Base-by-base conservation (phyloP, 2,797 vertebrate genomes). In the Enteromius unitaeniatus region DNA sequence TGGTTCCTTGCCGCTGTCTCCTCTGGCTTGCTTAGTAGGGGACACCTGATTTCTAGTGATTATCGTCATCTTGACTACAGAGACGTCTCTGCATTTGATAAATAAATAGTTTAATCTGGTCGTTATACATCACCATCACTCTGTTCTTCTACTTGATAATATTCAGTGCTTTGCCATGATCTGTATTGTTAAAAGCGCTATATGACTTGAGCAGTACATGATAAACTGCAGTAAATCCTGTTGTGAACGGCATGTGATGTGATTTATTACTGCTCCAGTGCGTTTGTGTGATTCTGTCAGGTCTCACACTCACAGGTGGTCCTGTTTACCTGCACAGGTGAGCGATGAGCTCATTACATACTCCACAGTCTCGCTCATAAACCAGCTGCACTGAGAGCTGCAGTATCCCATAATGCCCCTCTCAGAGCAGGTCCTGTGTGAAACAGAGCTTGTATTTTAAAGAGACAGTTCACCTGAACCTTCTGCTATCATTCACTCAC, bases 251-350 rank as follows among this genome's bases (percentile, higher is more conserved):
- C 15, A 31, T 28, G 14, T 65, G 14, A 31, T 3, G 42, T 2
- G 26, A 14, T 65, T 65, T 2, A 53, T 21, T 19, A 53, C 17
- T 2, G 51, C 19, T 53, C 17, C 14, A 21, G 51, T 53, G 51
- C 7, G 19, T 53, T 21, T 53, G 51, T 21, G 19, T 21, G 51
- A 21, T 47, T 45, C 42, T 47, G 45, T 47, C 13, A 47, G 11
- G 45, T 14, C 47, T 15, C 13, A 51, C 47, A 51, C 47, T 17
- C 47, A 49, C 15, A 2, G 74, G 74, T 45, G 75, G 55, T 78
- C 55, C 55, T 60, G 74, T 76, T 45, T 62, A 62, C 55, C 53
- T 42, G 53, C 53, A 6, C 55, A 62, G 31, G 74, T 58, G 49
- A 55, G 47, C 9, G 47, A 21, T n/a, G 21, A 55, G 21, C 21